Evolutionary conservation across 2,797 vertebrate species (phyloP), one percentile per base, ranked within the genome.

Genomic region (Sebastiscus tertius): DNA sequence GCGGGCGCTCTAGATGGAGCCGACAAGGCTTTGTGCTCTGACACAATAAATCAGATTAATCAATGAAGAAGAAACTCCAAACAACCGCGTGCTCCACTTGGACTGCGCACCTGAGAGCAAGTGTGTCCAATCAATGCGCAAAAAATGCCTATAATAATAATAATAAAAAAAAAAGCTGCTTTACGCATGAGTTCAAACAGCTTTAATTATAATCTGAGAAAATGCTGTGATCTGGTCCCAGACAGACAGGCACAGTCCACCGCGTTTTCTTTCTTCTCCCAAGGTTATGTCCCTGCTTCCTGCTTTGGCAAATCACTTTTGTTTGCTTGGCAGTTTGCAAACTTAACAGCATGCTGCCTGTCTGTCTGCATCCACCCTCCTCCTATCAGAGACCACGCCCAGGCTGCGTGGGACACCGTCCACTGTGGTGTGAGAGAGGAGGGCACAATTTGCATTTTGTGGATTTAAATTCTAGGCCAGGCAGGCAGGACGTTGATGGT

Each of bases 1-100:
- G 94, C 93, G 94, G 93, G 93, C 90, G 85, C 88, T 92, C 63
- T 5, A 55, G 80, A 87, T 75, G 85, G 63, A 71, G 87, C 87
- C 82, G 81, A 73, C 84, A 56, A 9, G 83, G 88, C 88, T 92
- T 87, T 91, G 89, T 87, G 87, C 85, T 68, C 70, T 27, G 76
- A 49, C 82, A 88, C 80, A 79, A 83, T 58, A 71, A 52, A 88
- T 63, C 81, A 11, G 55, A 82, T 85, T 75, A 75, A 92, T 88
- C 91, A 87, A 90, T 86, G 72, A 56, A 55, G 5, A 72, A 72
- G 42, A 46, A 46, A 74, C 61, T 34, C 59, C 26, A 62, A 75
- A 72, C 61, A 8, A 42, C 7, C 1, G 54, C 8, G 3, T 22
- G 24, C 60, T n/a, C 39, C 33, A 42, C 10, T 46, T 52, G 49